Base-by-base conservation (phyloP, 2,797 vertebrate genomes). In the Myioborus miniatus region DNA sequence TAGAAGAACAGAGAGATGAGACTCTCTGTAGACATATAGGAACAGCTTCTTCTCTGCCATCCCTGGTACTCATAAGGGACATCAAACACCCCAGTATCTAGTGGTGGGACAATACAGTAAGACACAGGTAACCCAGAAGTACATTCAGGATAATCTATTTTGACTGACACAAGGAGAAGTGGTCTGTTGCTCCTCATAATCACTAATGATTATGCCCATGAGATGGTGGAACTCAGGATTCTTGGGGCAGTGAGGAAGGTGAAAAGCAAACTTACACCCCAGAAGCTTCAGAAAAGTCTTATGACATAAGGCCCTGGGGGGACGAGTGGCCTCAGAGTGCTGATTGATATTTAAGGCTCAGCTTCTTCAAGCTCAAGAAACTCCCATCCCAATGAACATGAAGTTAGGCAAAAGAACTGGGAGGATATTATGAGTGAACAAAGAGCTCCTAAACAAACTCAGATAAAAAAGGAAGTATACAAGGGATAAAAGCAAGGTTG, bases 21-120 rank as follows among this genome's bases (percentile, higher is more conserved):
- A 7, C 1, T 37, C 5, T 79, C 56, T 65, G 1, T 4, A 30
- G 39, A 58, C 4, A 26, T 7, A 12, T 1, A 67, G 14, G 7
- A 86, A 23, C 22, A 70, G 7, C 11, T 11, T 62, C 37, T 44
- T 50, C 5, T 50, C 13, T 68, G 8, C 20, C 50, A 50, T 21
- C 3, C 8, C 19, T 81, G 19, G 9, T 81, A 46, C 5, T 79
- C 27, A 8, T 24, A 26, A 8, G 6, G 3, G 6, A 44, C 10
- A 50, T 55, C 27, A 46, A 80, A 22, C 10, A 72, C 3, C 2
- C 15, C 4, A 18, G 5, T 53, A 27, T 71, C 44, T 63, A 23
- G 8, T 36, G 22, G 20, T 69, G 41, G 5, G 16, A 80, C 8
- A 55, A n/a, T 27, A 56, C 6, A 56, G 10, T 32, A 64, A 10